phyloP scores from a whole-genome alignment of 92 coral and sea anemone genomes.

The Umimayanthus chanpuru region DNA sequence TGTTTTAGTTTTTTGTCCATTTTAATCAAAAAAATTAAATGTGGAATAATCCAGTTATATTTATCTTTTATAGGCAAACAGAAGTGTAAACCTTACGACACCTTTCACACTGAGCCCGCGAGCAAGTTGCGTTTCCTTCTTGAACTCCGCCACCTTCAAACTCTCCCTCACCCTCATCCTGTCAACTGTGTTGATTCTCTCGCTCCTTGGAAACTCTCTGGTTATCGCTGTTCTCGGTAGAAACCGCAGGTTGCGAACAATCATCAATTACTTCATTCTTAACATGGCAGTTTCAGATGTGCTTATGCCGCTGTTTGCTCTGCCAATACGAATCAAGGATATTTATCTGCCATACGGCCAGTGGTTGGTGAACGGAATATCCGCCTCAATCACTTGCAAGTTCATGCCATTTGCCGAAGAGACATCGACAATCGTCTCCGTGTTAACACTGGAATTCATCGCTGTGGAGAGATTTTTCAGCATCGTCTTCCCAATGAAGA shows the following conservation, averaged over 20 bases:
- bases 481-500: neutral
- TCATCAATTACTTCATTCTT: neutral
- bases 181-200: neutral
- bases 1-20: too few relatives aligned
- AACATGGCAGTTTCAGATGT: neutral
- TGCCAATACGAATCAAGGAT: neutral
- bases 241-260: neutral
- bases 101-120: neutral
- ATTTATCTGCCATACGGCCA: neutral
- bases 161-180: neutral
- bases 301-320: neutral
- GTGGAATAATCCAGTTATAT: too few relatives aligned
- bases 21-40: too few relatives aligned
- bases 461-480: neutral
- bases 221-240: neutral
- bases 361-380: neutral
- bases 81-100: neutral
- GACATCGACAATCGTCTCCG: neutral
- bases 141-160: neutral
- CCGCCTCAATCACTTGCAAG: neutral
- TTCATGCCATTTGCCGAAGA: neutral
- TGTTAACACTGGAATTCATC: neutral
- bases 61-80: neutral
- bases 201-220: neutral
- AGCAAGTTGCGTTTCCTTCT: neutral